A percentile compares a stretch with the other conserved stretches of the same genome.
Evolutionary conservation across 1,140 invertebrate species (phyloP).

Genomic region (Leptinotarsa texana): DNA sequence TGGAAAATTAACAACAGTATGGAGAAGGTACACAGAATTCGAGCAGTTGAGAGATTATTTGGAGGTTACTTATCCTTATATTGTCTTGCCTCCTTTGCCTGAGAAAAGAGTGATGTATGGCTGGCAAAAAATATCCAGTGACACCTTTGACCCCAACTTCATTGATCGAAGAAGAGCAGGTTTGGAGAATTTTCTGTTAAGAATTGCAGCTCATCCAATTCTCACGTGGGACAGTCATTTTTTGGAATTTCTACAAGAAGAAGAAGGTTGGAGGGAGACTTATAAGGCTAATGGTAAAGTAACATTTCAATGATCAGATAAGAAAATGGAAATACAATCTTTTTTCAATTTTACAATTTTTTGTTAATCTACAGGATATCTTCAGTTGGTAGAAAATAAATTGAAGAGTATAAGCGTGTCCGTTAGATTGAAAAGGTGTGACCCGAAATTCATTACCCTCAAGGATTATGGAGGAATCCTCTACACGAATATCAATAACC

Average conservation of each 20-base stretch:
- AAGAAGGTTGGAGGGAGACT: conserved; percentile 76
- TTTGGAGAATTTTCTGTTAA: conserved; percentile 79
- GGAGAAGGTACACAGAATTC: conserved; percentile 85
- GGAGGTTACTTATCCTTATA: conserved; percentile 75
- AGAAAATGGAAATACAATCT: too few species aligned
- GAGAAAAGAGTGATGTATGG: conserved; percentile 80
- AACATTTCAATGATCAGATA: too few species aligned
- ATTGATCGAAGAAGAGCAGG: conserved; percentile 78
- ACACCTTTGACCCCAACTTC: conserved; percentile 86
- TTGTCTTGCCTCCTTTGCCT: conserved; percentile 79
- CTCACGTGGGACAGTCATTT: conserved; percentile 78
- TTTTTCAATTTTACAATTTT: too few species aligned
- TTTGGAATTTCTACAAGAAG: conserved; percentile 73
- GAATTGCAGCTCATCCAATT: conserved; percentile 74
- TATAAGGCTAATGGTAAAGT: conserved; percentile 71
- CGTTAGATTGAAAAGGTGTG: conserved; percentile 73
- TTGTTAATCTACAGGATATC: conserved; percentile 60
- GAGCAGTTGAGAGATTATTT: conserved; percentile 78
- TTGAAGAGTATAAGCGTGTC: conserved; percentile 75
- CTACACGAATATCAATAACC: conserved; percentile 66
- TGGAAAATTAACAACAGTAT: conserved; percentile 70
- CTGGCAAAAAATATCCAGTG: conserved; percentile 78
- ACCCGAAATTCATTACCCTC: conserved; percentile 74
- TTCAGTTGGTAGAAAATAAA: conserved; percentile 75
- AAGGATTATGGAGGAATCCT: conserved; percentile 77